phyloP scores from a whole-genome alignment of 1,140 invertebrate genomes.

The Probaryconus sp. region DNA sequence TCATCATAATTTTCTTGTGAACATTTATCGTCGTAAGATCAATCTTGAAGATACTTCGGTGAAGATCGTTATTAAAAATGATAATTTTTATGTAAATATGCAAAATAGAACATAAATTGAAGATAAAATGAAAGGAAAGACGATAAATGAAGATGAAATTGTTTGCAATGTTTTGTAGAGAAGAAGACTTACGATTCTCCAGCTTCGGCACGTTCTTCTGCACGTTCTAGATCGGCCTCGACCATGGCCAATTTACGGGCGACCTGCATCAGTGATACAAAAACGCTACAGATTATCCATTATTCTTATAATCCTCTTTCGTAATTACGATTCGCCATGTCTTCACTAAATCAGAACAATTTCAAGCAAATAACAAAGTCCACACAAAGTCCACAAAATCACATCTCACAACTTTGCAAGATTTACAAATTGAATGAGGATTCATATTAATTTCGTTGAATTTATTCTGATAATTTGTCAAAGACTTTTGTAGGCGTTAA shows the following conservation, averaged over 20 bases:
- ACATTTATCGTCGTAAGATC: constrained; percentile 44
- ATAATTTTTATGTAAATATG: too few species aligned
- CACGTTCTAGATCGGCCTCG: constrained; percentile 99
- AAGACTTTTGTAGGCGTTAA: too few species aligned
- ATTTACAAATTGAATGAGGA: too few species aligned
- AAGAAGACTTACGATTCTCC: constrained; percentile 97
- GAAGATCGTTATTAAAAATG: too few species aligned
- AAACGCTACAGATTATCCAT: constrained; percentile 62
- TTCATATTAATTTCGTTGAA: too few species aligned
- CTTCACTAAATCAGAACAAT: neutral
- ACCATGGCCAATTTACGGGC: constrained; percentile 99
- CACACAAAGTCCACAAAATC: too few species aligned
- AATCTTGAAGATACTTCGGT: too few species aligned
- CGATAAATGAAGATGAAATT: constrained; percentile 48
- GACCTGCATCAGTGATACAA: constrained; percentile 86
- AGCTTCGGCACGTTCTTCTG: constrained; percentile 99
- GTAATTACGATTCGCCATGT: neutral
- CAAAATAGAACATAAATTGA: too few species aligned
- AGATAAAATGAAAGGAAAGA: constrained; percentile 36
- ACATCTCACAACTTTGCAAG: too few species aligned
- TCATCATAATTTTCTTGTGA: neutral
- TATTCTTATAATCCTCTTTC: constrained; percentile 2
- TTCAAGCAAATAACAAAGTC: neutral
- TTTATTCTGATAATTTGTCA: too few species aligned
- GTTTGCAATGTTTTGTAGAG: constrained; percentile 58